Evolutionary conservation across 2,888 invertebrate species (phyloP).

Genomic region (Tenodera sinensis): DNA sequence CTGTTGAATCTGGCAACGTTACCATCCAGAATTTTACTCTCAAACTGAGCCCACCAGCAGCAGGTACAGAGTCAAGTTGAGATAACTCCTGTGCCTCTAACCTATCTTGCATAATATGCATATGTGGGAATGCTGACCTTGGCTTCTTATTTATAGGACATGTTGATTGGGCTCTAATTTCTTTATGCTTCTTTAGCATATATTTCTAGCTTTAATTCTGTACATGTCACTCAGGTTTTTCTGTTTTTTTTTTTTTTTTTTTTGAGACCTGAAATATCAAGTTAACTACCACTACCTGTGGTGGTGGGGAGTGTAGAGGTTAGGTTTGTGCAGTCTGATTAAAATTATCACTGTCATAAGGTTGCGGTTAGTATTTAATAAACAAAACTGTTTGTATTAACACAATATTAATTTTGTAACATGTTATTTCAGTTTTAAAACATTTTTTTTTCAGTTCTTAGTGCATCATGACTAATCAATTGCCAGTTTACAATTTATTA

Average conservation of each 20-base stretch:
- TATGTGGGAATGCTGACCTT: neutral
- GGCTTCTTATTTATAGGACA: neutral
- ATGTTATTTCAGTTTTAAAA: neutral
- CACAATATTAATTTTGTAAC: neutral
- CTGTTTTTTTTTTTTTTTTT: too few species aligned
- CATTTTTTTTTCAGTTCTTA: too few species aligned
- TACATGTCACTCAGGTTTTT: neutral
- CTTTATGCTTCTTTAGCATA: neutral
- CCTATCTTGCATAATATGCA: neutral
- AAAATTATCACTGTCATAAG: neutral
- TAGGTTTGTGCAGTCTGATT: neutral
- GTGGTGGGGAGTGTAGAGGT: neutral
- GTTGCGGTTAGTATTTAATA: neutral
- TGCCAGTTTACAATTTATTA: too few species aligned
- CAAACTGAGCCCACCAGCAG: conserved; percentile 29
- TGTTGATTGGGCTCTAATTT: neutral
- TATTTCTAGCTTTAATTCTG: neutral
- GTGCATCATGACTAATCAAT: too few species aligned
- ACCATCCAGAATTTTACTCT: conserved; percentile 48
- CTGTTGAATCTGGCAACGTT: conserved; percentile 44
- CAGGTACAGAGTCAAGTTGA: neutral
- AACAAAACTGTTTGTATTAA: too few species aligned
- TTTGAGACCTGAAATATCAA: neutral
- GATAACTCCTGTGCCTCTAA: neutral
- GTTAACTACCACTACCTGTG: neutral